phyloP scores from a whole-genome alignment of 2,113 vertebrate genomes.

The Hiodon alosoides region DNA sequence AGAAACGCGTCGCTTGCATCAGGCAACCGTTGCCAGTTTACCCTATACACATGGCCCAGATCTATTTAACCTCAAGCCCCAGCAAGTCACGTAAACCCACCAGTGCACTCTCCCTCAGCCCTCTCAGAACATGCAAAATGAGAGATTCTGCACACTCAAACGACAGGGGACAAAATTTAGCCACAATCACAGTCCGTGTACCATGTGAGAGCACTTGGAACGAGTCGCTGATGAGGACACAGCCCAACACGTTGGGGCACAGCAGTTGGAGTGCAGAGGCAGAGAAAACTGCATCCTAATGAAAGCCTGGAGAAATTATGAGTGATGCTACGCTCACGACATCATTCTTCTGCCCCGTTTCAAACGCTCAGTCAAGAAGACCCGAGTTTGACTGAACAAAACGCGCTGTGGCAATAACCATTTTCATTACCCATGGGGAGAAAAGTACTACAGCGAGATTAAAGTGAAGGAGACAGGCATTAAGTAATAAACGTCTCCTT shows the following conservation, averaged over 20 bases:
- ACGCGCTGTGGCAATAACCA: constrained; percentile 32
- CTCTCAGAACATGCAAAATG: neutral
- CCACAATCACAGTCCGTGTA: neutral
- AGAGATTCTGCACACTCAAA: neutral
- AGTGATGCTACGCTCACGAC: constrained; percentile 2
- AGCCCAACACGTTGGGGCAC: neutral
- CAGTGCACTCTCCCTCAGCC: neutral
- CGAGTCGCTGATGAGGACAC: neutral
- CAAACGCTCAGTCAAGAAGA: constrained; percentile 30
- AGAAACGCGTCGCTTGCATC: neutral
- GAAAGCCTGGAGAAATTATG: constrained; percentile 24
- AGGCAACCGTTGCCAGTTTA: no score
- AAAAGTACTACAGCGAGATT: constrained; percentile 11
- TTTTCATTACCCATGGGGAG: constrained; percentile 43
- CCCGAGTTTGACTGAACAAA: constrained; percentile 28
- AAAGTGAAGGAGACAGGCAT: constrained; percentile 23
- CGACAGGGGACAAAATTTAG: neutral
- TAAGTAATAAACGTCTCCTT: constrained; percentile 28
- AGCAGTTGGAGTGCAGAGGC: neutral
- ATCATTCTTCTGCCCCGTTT: constrained; percentile 14
- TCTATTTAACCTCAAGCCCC: no score
- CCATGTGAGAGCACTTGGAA: neutral
- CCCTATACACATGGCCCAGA: no score
- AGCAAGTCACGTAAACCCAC: no score
- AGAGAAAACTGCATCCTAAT: constrained; percentile 21